Evolutionary conservation across 2,888 invertebrate genomes (phyloP).

Genomic region (Drepanosiphum platanoidis): DNA sequence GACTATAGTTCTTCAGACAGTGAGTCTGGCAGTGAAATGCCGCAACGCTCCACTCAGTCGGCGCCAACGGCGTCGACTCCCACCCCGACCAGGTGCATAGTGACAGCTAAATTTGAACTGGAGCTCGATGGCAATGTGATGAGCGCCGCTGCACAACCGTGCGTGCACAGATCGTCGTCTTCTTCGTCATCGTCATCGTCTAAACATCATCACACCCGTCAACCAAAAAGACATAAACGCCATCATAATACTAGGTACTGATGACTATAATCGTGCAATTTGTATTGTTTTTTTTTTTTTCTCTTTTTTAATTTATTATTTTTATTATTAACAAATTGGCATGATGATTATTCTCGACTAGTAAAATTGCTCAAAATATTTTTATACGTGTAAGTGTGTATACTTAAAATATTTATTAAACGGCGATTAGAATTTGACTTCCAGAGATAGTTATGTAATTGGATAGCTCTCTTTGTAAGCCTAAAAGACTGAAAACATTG

Average conservation of each 20-base stretch:
- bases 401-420: conserved; percentile 47
- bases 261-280: conserved; percentile 56
- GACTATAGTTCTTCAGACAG: conserved; percentile 50
- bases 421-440: conserved; percentile 29
- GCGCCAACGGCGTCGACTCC: not conserved
- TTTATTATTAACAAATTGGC: conserved; percentile 48
- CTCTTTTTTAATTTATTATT: conserved; percentile 14
- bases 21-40: conserved; percentile 30
- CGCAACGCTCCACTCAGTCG: conserved; percentile 27
- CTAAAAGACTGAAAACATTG: conserved; percentile 56
- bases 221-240: conserved; percentile 57
- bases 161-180: conserved; percentile 41
- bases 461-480: conserved; percentile 59
- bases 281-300: conserved; percentile 44
- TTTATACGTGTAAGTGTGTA: conserved; percentile 24
- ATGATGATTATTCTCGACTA: conserved; percentile 32
- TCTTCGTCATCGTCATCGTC: too few relatives aligned
- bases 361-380: conserved; percentile 53
- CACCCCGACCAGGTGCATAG: conserved; percentile 43
- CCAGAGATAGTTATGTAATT: conserved; percentile 50
- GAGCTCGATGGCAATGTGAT: conserved; percentile 48
- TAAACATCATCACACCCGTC: conserved; percentile 40
- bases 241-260: conserved; percentile 49
- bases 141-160: conserved; percentile 44
- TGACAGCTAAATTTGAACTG: conserved; percentile 50